Evolutionary conservation across 2,113 vertebrate species (phyloP), one percentile per base, ranked within the genome.

Genomic region (Perca schrenkii): DNA sequence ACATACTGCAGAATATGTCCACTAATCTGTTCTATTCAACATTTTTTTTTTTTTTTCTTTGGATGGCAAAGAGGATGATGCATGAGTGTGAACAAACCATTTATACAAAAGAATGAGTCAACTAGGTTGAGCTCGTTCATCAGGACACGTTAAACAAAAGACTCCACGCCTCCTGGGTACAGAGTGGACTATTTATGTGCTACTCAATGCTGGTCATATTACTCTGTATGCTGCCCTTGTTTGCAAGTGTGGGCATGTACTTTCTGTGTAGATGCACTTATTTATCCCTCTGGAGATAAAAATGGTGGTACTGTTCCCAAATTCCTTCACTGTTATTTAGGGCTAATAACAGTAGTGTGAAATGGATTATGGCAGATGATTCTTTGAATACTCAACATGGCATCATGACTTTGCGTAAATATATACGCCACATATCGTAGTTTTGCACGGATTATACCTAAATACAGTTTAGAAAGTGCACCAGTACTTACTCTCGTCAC

Each of bases 351-450:
- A 68, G 66, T 62, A 85, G 70, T 68, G 54, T 91, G 80, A 79
- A 56, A 69, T 86, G 88, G 91, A 90, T 90, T 89, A 91, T 64
- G n/a, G 40, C 40, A 65, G 36, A 77, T n/a, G 28, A 63, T 67
- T 76, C 62, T 28, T 83, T 22, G 36, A 61, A 81, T 49, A 28
- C 56, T 68, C n/a, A n/a, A n/a, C n/a, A n/a, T n/a, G n/a, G n/a
- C n/a, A n/a, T n/a, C n/a, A n/a, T n/a, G n/a, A n/a, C n/a, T n/a
- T n/a, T n/a, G n/a, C n/a, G n/a, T n/a, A n/a, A n/a, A n/a, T n/a
- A n/a, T n/a, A n/a, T n/a, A n/a, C n/a, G n/a, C n/a, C n/a, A n/a
- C n/a, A n/a, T 71, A 16, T 54, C 47, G 75, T 58, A 63, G 12
- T 81, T 69, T 62, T 80, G 13, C 16, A 43, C 1, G 28, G 84